Evolutionary conservation across 2,113 vertebrate species (phyloP).

Genomic region (Paramisgurnus dabryanus): DNA sequence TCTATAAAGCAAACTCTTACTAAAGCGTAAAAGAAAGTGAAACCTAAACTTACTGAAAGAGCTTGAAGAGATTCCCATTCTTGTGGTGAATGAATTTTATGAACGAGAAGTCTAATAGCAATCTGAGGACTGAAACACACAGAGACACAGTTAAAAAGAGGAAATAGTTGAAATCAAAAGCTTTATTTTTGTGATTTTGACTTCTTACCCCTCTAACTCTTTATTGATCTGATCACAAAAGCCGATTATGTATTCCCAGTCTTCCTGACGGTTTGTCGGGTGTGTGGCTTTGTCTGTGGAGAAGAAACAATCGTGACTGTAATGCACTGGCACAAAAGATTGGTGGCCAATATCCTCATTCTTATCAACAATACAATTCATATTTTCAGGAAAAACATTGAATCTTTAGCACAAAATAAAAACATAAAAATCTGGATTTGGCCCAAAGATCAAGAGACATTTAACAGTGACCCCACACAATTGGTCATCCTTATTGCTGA

Average conservation of each 20-base stretch:
- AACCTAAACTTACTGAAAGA: constrained; percentile 83
- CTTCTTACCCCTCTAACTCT: constrained; percentile 90
- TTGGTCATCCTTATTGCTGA: too few species aligned
- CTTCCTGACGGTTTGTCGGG: constrained; percentile 93
- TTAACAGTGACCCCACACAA: too few species aligned
- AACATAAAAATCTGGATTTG: too few species aligned
- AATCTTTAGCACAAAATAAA: too few species aligned
- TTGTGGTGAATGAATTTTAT: constrained; percentile 95
- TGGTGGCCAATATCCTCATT: too few species aligned
- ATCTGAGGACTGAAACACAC: constrained; percentile 86
- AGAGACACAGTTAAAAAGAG: neutral
- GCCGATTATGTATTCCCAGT: constrained; percentile 98
- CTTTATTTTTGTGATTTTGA: neutral
- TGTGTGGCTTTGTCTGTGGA: constrained; percentile 95
- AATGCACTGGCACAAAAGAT: constrained; percentile 1
- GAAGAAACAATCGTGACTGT: constrained; percentile 1
- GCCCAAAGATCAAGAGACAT: too few species aligned
- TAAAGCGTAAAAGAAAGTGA: neutral
- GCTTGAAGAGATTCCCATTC: constrained; percentile 98
- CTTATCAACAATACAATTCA: neutral
- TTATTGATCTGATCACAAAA: constrained; percentile 99
- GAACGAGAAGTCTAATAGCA: constrained; percentile 87
- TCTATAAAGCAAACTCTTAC: neutral
- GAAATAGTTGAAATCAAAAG: neutral
- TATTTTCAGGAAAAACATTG: too few species aligned